Conservation (phyloP, 2,888 invertebrate species). For the Auanema freiburgensis region DNA sequence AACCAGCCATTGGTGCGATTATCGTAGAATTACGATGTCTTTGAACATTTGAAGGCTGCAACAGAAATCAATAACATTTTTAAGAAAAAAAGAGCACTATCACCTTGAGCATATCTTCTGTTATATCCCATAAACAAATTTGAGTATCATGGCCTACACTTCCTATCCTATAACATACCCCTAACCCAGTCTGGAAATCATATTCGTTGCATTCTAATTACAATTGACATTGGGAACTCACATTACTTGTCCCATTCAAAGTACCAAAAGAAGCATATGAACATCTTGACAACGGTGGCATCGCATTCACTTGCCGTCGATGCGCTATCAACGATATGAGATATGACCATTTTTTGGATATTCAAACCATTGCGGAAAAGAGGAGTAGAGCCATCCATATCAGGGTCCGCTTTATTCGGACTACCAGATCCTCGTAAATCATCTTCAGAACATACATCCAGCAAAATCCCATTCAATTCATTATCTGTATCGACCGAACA, state of each 20-base stretch:
- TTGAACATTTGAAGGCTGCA: constrained; percentile 70
- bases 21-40: constrained; percentile 51
- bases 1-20: constrained; percentile 28
- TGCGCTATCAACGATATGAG: too few relatives aligned
- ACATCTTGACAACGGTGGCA: constrained; percentile 31
- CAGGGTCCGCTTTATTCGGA: background rate
- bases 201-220: background rate
- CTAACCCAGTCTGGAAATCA: constrained; percentile 13
- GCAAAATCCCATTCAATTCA: constrained; percentile 22
- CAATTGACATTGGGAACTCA: background rate
- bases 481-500: constrained; percentile 72
- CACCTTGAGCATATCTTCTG: constrained; percentile 78
- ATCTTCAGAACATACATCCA: constrained; percentile 33
- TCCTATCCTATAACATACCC: constrained; percentile 54
- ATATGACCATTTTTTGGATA: background rate
- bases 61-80: background rate
- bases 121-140: constrained; percentile 95
- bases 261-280: constrained; percentile 39
- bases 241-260: constrained; percentile 21
- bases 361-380: background rate
- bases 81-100: background rate
- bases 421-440: constrained; percentile 14
- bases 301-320: constrained; percentile 18
- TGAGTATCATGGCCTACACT: constrained; percentile 87
- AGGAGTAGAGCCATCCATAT: background rate